Evolutionary conservation across 2,113 vertebrate species (phyloP), one percentile per base, ranked within the genome.

Genomic region (Miniopterus natalensis): DNA sequence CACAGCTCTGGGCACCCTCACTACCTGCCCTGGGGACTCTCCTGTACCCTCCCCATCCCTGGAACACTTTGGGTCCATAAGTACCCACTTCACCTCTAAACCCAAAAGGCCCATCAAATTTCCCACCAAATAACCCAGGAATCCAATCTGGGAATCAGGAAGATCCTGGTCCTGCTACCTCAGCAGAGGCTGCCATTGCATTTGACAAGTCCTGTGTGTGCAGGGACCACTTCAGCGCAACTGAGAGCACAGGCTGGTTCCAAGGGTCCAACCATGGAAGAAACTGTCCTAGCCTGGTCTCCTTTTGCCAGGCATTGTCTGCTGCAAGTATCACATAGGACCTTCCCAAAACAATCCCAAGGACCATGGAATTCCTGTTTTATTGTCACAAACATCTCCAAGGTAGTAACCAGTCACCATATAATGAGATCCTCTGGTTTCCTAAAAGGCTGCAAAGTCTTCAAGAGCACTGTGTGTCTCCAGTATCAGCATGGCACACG

Each of bases 131-230:
- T 20, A 8, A 12, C 7, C 13, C 42, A 27, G 20, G 21, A 89
- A 59, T 45, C 25, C n/a, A 86, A 9, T 47, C 3, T 23, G 55
- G 27, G 42, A 42, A 59, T 29, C 25, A 61, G 53, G 31, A 74
- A 75, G 53, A 71, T n/a, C 17, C 42, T 0, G 1, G 55, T 27
- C 42, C 79, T 81, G 75, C 87, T 20, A 55, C 68, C 18, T 53
- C 65, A 66, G 3, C 57, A 61, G 65, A 59, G 10, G 15, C 11
- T 17, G 25, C 40, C 8, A 13, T 9, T 15, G 36, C 25, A 7
- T 0, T 1, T 20, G 23, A 51, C 23, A 1, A 59, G 14, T 3
- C 20, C 45, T 8, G 0, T 53, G 68, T 5, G 1, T 29, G 25
- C 18, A 5, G 57, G 0, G 13, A 14, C 55, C 13, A 1, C 7